Evolutionary conservation across 2,888 invertebrate species (phyloP), one percentile per base, ranked within the genome.

Genomic region (Adelphocoris suturalis): DNA sequence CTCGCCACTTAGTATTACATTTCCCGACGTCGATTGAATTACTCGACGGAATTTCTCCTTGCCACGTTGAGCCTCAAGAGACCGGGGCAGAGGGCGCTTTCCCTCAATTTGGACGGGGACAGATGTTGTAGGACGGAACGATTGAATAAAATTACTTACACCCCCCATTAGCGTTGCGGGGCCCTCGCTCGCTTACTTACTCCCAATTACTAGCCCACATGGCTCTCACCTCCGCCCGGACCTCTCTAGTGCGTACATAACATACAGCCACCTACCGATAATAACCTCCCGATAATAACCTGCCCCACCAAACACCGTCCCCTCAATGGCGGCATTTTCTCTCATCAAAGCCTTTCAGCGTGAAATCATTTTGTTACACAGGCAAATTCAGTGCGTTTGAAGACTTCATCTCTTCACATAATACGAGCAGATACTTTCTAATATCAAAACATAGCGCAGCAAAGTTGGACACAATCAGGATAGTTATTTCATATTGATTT

Each of bases 51-150:
- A 68, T 68, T 68, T 68, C 68, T 68, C 68, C 23, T 27, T 27
- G 68, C 68, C 57, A 16, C 16, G 57, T n/a, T 23, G 27, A 23
- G 68, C 68, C 68, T 11, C 68, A 68, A 11, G 68, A 68, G 68
- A 68, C 68, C 11, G 68, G 11, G 19, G 23, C 68, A 68, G 68
- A 68, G 28, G 46, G 37, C 82, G 82, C 82, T 82, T 82, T 82
- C 82, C 82, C 82, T 82, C 82, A 82, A 82, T 82, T 82, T 82
- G 52, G 82, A 82, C 82, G 82, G 82, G 48, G 82, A 82, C 82
- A 82, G 82, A 82, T 82, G 82, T 48, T 82, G 48, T 14, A 27
- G 82, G 82, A 82, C 27, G 27, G 19, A 27, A 27, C 82, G 82
- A 82, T 82, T 82, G 82, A 82, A 82, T 82, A 82, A 82, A 82